These are phyloP conservation scores for Macroramphosus scolopax DNA, from an alignment of 2,797 vertebrate genomes.

Conservation along the genomic window DNA sequence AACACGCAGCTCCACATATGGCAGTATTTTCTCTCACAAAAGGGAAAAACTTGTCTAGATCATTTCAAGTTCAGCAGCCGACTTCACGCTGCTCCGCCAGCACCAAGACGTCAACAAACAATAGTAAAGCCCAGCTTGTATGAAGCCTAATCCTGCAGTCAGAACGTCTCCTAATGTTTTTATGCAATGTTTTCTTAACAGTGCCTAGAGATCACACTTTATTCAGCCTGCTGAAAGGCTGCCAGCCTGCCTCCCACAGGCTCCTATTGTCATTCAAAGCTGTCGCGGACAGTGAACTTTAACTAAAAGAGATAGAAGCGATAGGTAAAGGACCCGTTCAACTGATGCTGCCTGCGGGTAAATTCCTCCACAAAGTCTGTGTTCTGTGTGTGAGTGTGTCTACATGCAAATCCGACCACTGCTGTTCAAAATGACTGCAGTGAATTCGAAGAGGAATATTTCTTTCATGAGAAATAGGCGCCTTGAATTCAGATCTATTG, in stretches of 20 bases:
- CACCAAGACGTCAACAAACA: slow-evolving; percentile 14
- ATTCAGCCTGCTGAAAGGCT: slow-evolving; percentile 49
- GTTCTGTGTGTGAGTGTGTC: slow-evolving; percentile 3
- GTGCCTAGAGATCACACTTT: slow-evolving; percentile 51
- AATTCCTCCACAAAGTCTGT: slow-evolving; percentile 54
- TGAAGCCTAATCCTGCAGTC: slow-evolving; percentile 52
- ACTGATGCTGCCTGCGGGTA: slow-evolving; percentile 54
- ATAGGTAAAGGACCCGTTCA: slow-evolving; percentile 60
- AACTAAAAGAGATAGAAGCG: slow-evolving; percentile 64
- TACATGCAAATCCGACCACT: no score
- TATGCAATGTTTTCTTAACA: slow-evolving; percentile 71
- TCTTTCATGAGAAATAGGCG: no score
- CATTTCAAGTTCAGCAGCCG: no score
- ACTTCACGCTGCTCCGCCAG: no score
- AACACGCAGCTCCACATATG: neutral
- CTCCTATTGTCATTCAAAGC: slow-evolving; percentile 69
- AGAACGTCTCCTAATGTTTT: slow-evolving; percentile 59
- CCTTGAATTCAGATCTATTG: no score
- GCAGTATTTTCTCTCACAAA: no score
- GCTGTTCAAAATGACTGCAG: no score
- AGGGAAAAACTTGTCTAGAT: no score
- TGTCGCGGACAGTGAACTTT: slow-evolving; percentile 58
- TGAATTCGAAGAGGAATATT: no score
- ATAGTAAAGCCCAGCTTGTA: slow-evolving; percentile 10
- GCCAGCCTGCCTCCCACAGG: slow-evolving; percentile 31